phyloP scores from a whole-genome alignment of 2,797 vertebrate species.

The Sus cebifrons region DNA sequence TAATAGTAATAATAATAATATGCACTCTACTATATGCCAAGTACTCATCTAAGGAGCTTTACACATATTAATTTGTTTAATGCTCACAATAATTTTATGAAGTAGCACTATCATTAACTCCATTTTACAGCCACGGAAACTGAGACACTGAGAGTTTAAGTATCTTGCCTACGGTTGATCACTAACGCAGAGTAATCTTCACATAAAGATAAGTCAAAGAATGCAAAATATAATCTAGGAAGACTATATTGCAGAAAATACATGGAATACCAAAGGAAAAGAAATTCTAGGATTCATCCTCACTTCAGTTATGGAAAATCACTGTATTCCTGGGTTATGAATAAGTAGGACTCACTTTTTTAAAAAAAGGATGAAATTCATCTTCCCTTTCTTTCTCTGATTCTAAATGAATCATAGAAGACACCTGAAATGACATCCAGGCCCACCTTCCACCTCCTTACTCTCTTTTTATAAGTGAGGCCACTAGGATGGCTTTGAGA shows the following conservation, averaged over 20 bases:
- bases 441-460: neutral
- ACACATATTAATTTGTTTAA: constrained; percentile 13
- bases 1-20: neutral
- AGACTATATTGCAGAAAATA: neutral
- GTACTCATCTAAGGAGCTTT: constrained; percentile 26
- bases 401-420: constrained; percentile 57
- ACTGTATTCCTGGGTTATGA: neutral
- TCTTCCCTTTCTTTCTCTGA: neutral
- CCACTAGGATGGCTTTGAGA: neutral
- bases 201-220: neutral
- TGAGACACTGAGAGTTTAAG: constrained; percentile 8
- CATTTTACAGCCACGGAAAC: constrained; percentile 49
- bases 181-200: constrained; percentile 12
- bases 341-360: neutral
- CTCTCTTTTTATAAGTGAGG: neutral
- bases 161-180: neutral
- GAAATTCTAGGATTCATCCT: neutral
- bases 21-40: neutral
- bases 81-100: constrained; percentile 42
- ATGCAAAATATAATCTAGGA: constrained; percentile 28
- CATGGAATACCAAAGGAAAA: neutral
- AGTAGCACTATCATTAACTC: constrained; percentile 19
- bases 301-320: neutral
- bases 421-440: neutral
- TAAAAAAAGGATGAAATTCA: neutral